Evolutionary conservation across 2,888 invertebrate species (phyloP).

Genomic region (Dryococelus australis): DNA sequence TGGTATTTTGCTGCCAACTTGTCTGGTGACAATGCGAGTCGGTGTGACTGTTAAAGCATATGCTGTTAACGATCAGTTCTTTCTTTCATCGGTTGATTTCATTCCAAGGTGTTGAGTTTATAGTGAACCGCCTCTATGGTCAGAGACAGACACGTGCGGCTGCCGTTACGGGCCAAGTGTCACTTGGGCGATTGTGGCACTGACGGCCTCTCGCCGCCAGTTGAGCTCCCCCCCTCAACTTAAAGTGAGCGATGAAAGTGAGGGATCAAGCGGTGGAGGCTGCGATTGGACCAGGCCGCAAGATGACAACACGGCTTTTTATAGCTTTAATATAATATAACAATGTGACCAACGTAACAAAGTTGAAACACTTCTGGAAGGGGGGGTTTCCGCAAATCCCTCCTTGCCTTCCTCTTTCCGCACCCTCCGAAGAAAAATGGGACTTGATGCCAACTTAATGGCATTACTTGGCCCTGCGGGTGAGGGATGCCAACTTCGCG

Average conservation of each 20-base stretch:
- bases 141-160: background rate
- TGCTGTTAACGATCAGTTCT: too few species aligned
- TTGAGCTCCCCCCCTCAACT: constrained; percentile 22
- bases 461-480: constrained; percentile 1
- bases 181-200: background rate
- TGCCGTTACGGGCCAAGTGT: background rate
- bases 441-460: background rate
- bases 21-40: too few species aligned
- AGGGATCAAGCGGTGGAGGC: constrained; percentile 25
- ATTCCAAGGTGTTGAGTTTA: too few species aligned
- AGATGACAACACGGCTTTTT: constrained; percentile 29
- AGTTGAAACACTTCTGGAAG: constrained; percentile 25
- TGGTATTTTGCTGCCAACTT: too few species aligned
- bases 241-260: constrained; percentile 28
- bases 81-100: too few species aligned
- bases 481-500: background rate
- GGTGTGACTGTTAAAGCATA: too few species aligned
- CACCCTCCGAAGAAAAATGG: background rate
- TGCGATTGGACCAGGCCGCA: constrained; percentile 18
- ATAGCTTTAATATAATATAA: constrained; percentile 30
- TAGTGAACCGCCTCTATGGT: too few species aligned
- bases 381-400: background rate
- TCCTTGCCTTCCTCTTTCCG: background rate
- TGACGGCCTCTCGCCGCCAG: background rate
- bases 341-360: constrained; percentile 28